phyloP scores from a whole-genome alignment of 1,140 invertebrate species.

The Trypoxylus dichotomus region DNA sequence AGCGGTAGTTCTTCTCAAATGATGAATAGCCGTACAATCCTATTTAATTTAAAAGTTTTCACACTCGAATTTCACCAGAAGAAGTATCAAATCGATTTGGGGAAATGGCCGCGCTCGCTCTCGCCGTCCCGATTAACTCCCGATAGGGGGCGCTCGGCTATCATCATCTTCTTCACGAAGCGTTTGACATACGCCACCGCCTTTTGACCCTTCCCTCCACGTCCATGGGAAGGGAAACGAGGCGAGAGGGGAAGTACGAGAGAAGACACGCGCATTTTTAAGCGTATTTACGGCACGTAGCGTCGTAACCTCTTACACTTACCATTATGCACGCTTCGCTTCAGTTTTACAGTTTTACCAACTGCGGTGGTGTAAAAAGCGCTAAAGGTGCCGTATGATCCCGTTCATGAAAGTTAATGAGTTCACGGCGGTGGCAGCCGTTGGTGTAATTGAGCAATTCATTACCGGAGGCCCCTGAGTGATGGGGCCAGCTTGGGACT shows the following conservation, averaged over 20 bases:
- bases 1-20: background rate
- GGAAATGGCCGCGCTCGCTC: background rate
- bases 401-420: conserved; percentile 33
- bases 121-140: background rate
- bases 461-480: conserved; percentile 33
- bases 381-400: conserved; percentile 29
- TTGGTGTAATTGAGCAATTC: conserved; percentile 37
- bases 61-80: background rate
- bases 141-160: background rate
- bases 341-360: background rate
- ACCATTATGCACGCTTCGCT: background rate
- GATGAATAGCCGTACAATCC: conserved; percentile 6
- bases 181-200: background rate
- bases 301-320: background rate
- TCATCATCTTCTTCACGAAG: background rate
- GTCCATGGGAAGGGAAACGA: background rate
- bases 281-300: background rate
- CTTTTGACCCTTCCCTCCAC: background rate
- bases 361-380: conserved; percentile 3
- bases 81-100: conserved; percentile 8
- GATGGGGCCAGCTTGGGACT: conserved; percentile 30
- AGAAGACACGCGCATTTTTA: background rate
- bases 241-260: no score
- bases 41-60: conserved; percentile 5
- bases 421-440: conserved; percentile 34